Conservation (phyloP, 2,888 invertebrate species). For the Drosophila tripunctata region DNA sequence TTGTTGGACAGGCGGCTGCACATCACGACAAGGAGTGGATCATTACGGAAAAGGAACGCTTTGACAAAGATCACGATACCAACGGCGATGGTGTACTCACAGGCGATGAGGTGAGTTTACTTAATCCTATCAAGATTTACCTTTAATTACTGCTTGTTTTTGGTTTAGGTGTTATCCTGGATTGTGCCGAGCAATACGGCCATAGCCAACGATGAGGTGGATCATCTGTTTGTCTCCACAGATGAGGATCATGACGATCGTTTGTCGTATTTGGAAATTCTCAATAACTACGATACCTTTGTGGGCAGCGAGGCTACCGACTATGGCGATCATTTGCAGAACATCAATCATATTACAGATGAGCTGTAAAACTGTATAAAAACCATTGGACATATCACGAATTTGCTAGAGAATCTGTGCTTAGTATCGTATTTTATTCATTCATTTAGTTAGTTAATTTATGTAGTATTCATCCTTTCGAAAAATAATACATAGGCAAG, state of each 20-base stretch:
- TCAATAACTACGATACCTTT: constrained; percentile 93
- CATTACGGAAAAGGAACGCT: constrained; percentile 90
- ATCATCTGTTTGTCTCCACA: constrained; percentile 93
- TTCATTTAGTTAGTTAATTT: constrained; percentile 61
- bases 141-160: not conserved
- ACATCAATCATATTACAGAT: constrained; percentile 92
- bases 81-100: constrained; percentile 93
- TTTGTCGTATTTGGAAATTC: constrained; percentile 91
- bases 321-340: constrained; percentile 93
- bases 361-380: constrained; percentile 87
- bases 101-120: constrained; percentile 86
- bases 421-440: constrained; percentile 54
- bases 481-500: constrained; percentile 22
- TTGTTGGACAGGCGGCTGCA: constrained; percentile 84
- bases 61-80: constrained; percentile 93
- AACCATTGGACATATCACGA: constrained; percentile 13
- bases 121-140: too few relatives aligned
- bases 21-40: constrained; percentile 91
- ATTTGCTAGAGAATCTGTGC: constrained; percentile 46
- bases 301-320: constrained; percentile 97
- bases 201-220: constrained; percentile 95
- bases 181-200: constrained; percentile 95
- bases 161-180: constrained; percentile 90
- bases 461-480: constrained; percentile 48
- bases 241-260: constrained; percentile 94